Conservation (phyloP, 1,140 invertebrate genomes). For the Bombus consobrinus region DNA sequence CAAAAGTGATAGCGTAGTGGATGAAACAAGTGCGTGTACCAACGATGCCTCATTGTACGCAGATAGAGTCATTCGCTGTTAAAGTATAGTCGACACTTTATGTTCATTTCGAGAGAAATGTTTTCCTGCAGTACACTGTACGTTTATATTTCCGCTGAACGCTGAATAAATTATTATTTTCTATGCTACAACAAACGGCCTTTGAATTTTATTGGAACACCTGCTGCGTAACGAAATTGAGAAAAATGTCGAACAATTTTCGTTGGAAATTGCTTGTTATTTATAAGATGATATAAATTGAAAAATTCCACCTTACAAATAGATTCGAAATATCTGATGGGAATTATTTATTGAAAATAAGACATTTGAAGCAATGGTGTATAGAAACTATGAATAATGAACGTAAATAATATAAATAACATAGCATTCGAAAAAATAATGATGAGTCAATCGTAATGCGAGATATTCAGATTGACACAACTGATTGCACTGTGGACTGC, state of each 20-base stretch:
- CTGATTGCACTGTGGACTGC: neutral
- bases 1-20: neutral
- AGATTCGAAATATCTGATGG: neutral
- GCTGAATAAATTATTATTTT: conserved; percentile 83
- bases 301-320: neutral
- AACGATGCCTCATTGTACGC: neutral
- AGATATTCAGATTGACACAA: neutral
- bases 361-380: too few species aligned
- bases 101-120: conserved; percentile 54
- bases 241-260: neutral
- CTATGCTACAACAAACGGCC: conserved; percentile 72
- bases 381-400: too few species aligned
- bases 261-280: neutral
- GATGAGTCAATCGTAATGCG: neutral
- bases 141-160: conserved; percentile 77
- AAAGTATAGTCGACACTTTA: conserved; percentile 19
- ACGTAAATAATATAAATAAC: too few species aligned
- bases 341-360: too few species aligned
- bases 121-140: conserved; percentile 64
- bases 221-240: neutral
- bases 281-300: neutral
- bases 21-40: neutral
- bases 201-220: conserved; percentile 1
- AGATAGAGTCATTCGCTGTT: conserved; percentile 11
- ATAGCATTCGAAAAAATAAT: neutral